phyloP scores from a whole-genome alignment of 2,888 invertebrate species.

The Dyspetes luteomarginatus region DNA sequence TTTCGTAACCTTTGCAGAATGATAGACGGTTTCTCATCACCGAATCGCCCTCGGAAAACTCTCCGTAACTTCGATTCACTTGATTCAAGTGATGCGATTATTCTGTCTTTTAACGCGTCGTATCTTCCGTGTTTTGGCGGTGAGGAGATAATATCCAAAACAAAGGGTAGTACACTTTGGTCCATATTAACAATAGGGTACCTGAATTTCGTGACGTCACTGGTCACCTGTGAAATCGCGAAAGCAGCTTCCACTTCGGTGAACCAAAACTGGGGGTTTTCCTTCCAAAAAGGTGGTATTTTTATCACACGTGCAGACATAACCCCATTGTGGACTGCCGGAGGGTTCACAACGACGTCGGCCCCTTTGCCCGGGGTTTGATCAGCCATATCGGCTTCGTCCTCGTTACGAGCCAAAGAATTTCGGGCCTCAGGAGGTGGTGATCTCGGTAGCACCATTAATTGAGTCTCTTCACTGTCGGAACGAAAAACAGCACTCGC shows the following conservation, averaged over 20 bases:
- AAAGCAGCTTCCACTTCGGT: conserved; percentile 64
- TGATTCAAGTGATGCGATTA: conserved; percentile 57
- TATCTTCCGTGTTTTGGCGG: conserved; percentile 55
- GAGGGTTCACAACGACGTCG: too few species aligned
- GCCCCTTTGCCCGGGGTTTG: too few species aligned
- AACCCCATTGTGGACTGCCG: too few species aligned
- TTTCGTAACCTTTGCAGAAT: conserved; percentile 53
- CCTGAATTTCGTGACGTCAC: conserved; percentile 54
- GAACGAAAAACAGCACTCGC: too few species aligned
- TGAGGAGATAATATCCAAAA: conserved; percentile 60
- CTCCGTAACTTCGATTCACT: conserved; percentile 43
- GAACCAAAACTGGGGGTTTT: conserved; percentile 64
- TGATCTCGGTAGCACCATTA: too few species aligned
- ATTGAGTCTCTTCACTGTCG: too few species aligned
- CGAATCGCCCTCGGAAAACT: conserved; percentile 57
- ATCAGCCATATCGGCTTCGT: too few species aligned
- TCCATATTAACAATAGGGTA: conserved; percentile 53
- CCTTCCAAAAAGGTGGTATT: conserved; percentile 64
- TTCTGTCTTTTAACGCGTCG: conserved; percentile 44
- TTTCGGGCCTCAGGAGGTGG: too few species aligned
- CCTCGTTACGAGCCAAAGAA: too few species aligned
- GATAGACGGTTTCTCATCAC: conserved; percentile 63
- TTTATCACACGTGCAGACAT: conserved; percentile 35
- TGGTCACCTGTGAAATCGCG: conserved; percentile 25
- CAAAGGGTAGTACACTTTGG: conserved; percentile 41